Conservation (phyloP, 2,797 vertebrate species). For the Acanthornis magna region DNA sequence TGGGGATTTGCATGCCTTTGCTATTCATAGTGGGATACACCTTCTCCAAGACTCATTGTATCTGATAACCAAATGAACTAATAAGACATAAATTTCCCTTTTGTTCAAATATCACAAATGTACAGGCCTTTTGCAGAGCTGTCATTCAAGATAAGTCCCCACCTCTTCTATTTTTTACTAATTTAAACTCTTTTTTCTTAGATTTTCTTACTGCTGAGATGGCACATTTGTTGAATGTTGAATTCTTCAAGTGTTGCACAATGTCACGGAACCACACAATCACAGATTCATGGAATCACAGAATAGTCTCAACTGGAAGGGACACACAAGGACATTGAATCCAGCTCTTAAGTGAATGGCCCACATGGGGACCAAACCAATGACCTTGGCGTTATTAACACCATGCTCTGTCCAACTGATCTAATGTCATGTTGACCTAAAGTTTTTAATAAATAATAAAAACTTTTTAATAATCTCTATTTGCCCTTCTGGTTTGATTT, state of each 20-base stretch:
- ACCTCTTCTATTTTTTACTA: not conserved
- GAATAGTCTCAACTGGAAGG: not conserved
- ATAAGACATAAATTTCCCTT: not conserved
- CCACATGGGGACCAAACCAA: not conserved
- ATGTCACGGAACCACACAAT: not conserved
- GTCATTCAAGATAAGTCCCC: not conserved
- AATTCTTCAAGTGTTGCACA: not conserved
- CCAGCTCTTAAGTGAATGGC: not conserved
- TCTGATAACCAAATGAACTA: not conserved
- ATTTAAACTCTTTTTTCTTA: not conserved
- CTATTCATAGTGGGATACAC: not conserved
- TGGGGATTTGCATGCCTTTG: not conserved
- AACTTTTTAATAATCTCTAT: not conserved
- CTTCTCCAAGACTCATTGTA: not conserved
- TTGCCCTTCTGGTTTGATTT: not conserved
- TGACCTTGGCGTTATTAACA: not conserved
- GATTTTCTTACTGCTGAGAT: not conserved
- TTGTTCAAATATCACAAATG: not conserved
- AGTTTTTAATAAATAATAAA: not conserved
- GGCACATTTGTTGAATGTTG: not conserved
- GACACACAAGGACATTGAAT: rapidly evolving
- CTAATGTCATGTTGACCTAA: not conserved
- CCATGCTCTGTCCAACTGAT: not conserved
- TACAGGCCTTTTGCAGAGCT: not conserved
- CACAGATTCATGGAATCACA: not conserved